Evolutionary conservation across 2,113 vertebrate genomes (phyloP).

Genomic region (Semnornis frantzii): DNA sequence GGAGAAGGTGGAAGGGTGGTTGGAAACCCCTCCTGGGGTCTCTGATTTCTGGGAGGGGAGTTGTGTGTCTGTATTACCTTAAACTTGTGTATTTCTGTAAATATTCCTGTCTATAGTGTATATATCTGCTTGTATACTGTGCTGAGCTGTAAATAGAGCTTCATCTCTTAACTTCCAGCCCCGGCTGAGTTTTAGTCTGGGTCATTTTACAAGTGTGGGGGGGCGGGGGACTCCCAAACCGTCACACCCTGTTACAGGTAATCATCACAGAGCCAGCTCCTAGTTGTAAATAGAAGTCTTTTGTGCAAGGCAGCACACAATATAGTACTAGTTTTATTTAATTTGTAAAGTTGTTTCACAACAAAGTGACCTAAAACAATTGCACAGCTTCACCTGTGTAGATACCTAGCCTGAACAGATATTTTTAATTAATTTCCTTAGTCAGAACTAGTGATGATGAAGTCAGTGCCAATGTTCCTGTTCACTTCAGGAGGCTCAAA

Average conservation of each 20-base stretch:
- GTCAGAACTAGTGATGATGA: neutral
- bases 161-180: too few relatives aligned
- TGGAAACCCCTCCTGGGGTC: too few relatives aligned
- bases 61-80: too few relatives aligned
- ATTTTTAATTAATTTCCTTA: neutral
- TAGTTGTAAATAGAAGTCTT: neutral
- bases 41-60: too few relatives aligned
- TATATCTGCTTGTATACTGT: too few relatives aligned
- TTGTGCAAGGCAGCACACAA: neutral
- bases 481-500: neutral
- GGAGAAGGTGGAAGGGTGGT: too few relatives aligned
- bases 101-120: too few relatives aligned
- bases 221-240: too few relatives aligned
- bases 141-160: too few relatives aligned
- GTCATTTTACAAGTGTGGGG: too few relatives aligned
- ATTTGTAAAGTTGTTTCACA: neutral
- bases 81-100: too few relatives aligned
- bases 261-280: neutral
- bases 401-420: neutral
- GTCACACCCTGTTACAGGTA: neutral
- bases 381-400: neutral
- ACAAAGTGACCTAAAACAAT: neutral
- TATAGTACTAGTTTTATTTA: neutral
- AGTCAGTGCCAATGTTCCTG: neutral
- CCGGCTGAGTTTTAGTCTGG: too few relatives aligned